These are phyloP conservation scores for Chloroclysta siterata DNA, from an alignment of 2,888 invertebrate species.

Conservation along the genomic window DNA sequence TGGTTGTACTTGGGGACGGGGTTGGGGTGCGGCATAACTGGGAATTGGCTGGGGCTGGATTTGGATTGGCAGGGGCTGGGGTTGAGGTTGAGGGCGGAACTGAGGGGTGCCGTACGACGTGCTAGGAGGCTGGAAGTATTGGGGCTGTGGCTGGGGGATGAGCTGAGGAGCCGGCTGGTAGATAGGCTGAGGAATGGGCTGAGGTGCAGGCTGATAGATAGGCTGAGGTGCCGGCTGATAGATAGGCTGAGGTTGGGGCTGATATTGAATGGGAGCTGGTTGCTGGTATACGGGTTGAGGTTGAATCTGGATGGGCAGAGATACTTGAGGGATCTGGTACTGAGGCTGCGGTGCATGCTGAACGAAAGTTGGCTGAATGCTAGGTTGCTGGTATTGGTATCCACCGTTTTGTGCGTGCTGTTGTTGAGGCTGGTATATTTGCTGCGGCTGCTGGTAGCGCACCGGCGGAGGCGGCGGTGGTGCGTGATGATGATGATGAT, in stretches of 20 bases:
- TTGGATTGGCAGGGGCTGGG: slow-evolving; percentile 24
- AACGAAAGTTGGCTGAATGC: slow-evolving; percentile 24
- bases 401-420: slow-evolving; percentile 47
- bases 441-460: slow-evolving; percentile 36
- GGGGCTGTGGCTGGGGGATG: slow-evolving; percentile 21
- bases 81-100: slow-evolving; percentile 34
- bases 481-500: slow-evolving; percentile 41
- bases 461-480: slow-evolving; percentile 39
- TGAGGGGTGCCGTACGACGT: slow-evolving; percentile 39
- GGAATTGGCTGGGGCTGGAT: slow-evolving; percentile 34
- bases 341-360: slow-evolving; percentile 36
- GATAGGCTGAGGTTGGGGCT: slow-evolving; percentile 36
- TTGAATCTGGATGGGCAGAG: slow-evolving; percentile 28
- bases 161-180: slow-evolving; percentile 30
- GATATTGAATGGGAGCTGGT: slow-evolving; percentile 36
- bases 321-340: slow-evolving; percentile 25
- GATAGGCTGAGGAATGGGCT: slow-evolving; percentile 44
- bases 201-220: slow-evolving; percentile 38
- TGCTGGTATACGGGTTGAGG: slow-evolving; percentile 39
- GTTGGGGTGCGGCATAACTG: slow-evolving; percentile 40
- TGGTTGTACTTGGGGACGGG: slow-evolving; percentile 39
- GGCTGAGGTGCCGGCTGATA: slow-evolving; percentile 46
- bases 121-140: slow-evolving; percentile 42
- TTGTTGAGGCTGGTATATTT: slow-evolving; percentile 44
- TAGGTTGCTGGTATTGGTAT: slow-evolving; percentile 58